phyloP scores from a whole-genome alignment of 2,797 vertebrate genomes.

The Molossus alvarezi region DNA sequence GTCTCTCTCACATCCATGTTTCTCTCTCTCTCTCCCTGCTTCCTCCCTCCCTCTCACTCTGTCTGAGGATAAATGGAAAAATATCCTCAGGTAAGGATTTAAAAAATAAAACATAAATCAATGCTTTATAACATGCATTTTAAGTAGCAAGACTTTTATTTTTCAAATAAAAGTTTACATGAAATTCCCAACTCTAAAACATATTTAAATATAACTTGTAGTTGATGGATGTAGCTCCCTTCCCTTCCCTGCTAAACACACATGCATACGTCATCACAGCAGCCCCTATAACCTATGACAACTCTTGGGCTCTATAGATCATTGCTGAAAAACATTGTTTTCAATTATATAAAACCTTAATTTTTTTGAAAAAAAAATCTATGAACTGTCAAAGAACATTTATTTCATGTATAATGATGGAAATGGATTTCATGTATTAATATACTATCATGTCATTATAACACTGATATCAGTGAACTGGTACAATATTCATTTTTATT shows the following conservation, averaged over 20 bases:
- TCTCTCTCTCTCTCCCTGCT: no score
- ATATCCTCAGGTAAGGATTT: no score
- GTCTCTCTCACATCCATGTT: no score
- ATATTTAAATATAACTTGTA: background rate
- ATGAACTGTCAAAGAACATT: background rate
- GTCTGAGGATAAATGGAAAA: no score
- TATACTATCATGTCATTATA: background rate
- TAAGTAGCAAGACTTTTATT: constrained; percentile 27
- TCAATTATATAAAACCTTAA: background rate
- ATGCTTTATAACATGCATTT: constrained; percentile 31
- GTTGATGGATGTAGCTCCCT: background rate
- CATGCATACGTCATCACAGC: background rate
- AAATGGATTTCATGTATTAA: background rate
- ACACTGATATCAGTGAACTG: no score
- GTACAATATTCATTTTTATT: background rate
- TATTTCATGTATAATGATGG: background rate
- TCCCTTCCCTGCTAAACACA: background rate
- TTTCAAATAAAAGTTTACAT: background rate
- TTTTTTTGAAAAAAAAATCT: constrained; percentile 22
- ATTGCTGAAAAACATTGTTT: background rate
- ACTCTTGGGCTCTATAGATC: background rate
- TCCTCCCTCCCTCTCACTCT: no score
- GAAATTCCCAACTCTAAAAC: background rate
- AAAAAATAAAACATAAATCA: background rate
- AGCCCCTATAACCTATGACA: background rate